Evolutionary conservation across 2,113 vertebrate genomes (phyloP).

Genomic region (Melanocharis versteri): DNA sequence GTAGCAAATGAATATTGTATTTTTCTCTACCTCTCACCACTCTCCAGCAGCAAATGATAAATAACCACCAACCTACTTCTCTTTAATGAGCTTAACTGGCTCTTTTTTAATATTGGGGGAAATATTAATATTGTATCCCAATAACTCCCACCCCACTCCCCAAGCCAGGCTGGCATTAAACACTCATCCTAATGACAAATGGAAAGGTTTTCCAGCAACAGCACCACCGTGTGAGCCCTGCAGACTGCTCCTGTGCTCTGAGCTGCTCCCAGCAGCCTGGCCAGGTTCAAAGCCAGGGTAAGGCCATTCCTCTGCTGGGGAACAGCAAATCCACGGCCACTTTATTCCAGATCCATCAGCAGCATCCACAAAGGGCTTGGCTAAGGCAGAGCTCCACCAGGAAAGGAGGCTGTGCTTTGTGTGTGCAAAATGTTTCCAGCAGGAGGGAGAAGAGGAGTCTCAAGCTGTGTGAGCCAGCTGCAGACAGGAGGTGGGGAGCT

Average conservation of each 20-base stretch:
- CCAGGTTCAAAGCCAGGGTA: background rate
- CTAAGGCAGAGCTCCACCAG: rapidly evolving
- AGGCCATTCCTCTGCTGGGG: background rate
- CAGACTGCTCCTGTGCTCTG: background rate
- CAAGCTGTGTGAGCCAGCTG: background rate
- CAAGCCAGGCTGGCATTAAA: background rate
- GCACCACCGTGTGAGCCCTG: background rate
- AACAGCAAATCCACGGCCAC: background rate
- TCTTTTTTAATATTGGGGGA: background rate
- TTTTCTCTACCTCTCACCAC: background rate
- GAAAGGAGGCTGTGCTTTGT: background rate
- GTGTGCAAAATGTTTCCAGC: background rate
- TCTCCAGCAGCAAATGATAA: constrained; percentile 40
- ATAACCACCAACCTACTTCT: background rate
- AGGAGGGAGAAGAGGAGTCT: background rate
- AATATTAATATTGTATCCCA: background rate
- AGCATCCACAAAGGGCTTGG: background rate
- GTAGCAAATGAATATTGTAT: constrained; percentile 22
- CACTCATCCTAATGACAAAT: background rate
- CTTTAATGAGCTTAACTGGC: background rate
- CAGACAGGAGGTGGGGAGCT: background rate
- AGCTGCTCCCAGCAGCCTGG: background rate
- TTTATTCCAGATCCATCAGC: background rate
- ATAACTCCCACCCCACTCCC: background rate
- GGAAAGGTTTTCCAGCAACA: constrained; percentile 12